Conservation (phyloP, 2,888 invertebrate genomes). For the Himalopsyche tibetana region DNA sequence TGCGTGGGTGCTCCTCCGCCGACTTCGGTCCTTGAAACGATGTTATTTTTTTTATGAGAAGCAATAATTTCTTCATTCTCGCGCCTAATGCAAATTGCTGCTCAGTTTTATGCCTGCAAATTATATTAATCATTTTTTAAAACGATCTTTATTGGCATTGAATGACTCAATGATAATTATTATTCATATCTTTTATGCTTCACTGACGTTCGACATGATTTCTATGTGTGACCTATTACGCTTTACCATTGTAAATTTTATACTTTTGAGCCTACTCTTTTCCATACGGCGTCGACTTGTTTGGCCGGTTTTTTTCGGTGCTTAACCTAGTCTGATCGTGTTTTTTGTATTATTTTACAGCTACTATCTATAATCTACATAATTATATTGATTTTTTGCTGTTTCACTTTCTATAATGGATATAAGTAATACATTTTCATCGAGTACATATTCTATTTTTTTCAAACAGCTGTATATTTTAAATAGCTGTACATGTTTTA, state of each 20-base stretch:
- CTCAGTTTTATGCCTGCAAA: slow-evolving; percentile 1
- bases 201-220: neutral
- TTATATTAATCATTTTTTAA: slow-evolving; percentile 20
- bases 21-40: slow-evolving; percentile 13
- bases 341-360: neutral
- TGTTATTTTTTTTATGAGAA: slow-evolving; percentile 18
- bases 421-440: too few relatives aligned
- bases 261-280: slow-evolving; percentile 5
- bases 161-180: slow-evolving; percentile 28
- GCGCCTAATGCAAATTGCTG: slow-evolving; percentile 20
- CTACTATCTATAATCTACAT: neutral
- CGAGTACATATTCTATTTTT: too few relatives aligned
- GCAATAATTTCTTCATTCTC: slow-evolving; percentile 34
- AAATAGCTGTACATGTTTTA: too few relatives aligned
- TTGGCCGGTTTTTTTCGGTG: neutral
- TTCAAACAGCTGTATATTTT: too few relatives aligned
- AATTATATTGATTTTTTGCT: too few relatives aligned
- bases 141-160: slow-evolving; percentile 4
- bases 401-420: too few relatives aligned
- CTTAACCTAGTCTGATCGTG: neutral
- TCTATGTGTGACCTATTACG: neutral
- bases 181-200: neutral
- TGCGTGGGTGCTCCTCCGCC: slow-evolving; percentile 8
- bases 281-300: neutral
- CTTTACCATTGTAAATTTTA: neutral